Evolutionary conservation across 2,888 invertebrate species (phyloP).

Genomic region (Syritta pipiens): DNA sequence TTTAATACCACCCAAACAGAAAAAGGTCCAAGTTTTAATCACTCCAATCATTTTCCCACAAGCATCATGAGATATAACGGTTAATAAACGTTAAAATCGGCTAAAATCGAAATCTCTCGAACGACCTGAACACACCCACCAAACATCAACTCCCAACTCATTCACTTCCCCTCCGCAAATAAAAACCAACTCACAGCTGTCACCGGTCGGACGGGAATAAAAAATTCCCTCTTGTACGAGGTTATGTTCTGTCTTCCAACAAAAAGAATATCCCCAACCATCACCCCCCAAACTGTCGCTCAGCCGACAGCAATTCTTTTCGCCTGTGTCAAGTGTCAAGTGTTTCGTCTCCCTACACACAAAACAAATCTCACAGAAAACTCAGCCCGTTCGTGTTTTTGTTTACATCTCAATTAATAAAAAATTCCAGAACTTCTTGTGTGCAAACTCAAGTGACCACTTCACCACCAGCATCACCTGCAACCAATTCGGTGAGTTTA

Average conservation of each 20-base stretch:
- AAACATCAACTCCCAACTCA: neutral
- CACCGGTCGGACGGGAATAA: neutral
- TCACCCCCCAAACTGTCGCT: slow-evolving; percentile 31
- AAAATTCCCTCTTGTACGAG: slow-evolving; percentile 16
- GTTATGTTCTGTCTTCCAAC: slow-evolving; percentile 22
- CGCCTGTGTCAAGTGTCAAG: slow-evolving; percentile 25
- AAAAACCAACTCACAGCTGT: neutral
- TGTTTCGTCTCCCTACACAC: slow-evolving; percentile 32
- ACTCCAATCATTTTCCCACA: no score
- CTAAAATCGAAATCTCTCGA: no score
- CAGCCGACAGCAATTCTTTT: slow-evolving; percentile 50
- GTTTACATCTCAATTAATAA: slow-evolving; percentile 50
- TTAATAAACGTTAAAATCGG: no score
- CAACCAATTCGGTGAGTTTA: slow-evolving; percentile 49
- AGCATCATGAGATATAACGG: no score
- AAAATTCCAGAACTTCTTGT: slow-evolving; percentile 14
- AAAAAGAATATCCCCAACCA: slow-evolving; percentile 15
- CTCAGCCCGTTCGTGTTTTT: slow-evolving; percentile 42
- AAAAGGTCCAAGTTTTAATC: no score
- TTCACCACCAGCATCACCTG: neutral
- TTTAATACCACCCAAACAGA: no score
- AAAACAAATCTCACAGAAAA: slow-evolving; percentile 9
- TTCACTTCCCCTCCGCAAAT: slow-evolving; percentile 3
- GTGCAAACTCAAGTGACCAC: neutral
- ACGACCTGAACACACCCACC: slow-evolving; percentile 18